phyloP scores from a whole-genome alignment of 2,797 vertebrate species.

The Sphenodon punctatus region DNA sequence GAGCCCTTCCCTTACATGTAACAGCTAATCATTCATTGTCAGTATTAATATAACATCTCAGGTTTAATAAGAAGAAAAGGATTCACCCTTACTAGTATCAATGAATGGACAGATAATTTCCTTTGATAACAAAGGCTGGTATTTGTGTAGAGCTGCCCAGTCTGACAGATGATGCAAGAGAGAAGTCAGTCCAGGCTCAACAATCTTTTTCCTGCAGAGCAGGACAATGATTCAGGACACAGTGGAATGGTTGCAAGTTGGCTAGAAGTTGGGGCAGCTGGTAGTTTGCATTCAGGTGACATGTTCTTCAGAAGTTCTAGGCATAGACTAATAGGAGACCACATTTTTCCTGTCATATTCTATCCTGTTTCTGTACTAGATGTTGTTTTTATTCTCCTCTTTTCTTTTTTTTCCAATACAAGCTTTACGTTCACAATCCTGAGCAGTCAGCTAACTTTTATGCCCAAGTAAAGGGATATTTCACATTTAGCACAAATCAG shows the following conservation, averaged over 20 bases:
- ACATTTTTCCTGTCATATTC: neutral
- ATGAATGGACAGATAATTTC: neutral
- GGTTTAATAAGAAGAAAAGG: neutral
- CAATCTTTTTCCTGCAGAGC: neutral
- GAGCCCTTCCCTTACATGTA: neutral
- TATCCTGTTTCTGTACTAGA: neutral
- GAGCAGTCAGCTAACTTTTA: too few species aligned
- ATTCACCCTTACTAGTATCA: neutral
- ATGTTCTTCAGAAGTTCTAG: neutral
- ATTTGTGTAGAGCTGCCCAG: neutral
- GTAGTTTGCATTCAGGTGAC: rapidly evolving
- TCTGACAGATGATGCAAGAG: neutral
- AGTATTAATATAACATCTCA: neutral
- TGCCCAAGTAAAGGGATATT: too few species aligned
- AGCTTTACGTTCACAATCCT: too few species aligned
- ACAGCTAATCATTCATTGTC: neutral
- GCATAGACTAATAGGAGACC: too few species aligned
- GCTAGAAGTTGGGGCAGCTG: neutral
- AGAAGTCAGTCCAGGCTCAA: neutral
- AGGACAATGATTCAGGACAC: neutral
- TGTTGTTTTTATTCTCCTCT: neutral
- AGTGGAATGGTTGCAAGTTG: rapidly evolving
- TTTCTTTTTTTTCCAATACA: too few species aligned
- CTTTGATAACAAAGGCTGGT: neutral
- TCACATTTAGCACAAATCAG: neutral